phyloP scores from a whole-genome alignment of 2,797 vertebrate genomes.

The Rallus crepitans region DNA sequence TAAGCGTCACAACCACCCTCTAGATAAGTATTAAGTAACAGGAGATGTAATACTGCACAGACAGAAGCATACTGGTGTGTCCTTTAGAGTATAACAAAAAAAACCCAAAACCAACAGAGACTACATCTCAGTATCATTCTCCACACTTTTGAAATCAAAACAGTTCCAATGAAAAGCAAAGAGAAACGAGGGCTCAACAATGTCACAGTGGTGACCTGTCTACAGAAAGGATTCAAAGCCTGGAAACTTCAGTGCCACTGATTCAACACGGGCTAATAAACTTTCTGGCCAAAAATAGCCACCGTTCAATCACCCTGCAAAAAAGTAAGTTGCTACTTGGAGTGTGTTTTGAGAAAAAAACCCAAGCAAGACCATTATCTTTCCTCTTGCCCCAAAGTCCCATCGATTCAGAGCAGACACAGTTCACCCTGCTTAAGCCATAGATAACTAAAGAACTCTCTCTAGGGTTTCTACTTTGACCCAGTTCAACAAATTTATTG shows the following conservation, averaged over 20 bases:
- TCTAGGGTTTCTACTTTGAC: slow-evolving; percentile 1
- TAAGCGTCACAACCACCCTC: background rate
- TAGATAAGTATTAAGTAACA: background rate
- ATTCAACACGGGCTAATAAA: background rate
- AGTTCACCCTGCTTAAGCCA: background rate
- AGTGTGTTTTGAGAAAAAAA: background rate
- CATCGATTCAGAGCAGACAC: background rate
- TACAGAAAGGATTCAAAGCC: background rate
- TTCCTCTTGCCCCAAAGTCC: background rate
- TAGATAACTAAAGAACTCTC: background rate
- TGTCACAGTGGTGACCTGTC: background rate
- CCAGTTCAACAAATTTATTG: background rate
- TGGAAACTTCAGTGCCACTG: background rate
- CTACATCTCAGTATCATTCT: background rate
- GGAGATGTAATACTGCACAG: background rate
- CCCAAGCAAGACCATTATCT: background rate
- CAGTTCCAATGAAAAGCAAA: slow-evolving; percentile 19
- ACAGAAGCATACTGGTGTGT: background rate
- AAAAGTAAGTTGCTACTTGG: background rate
- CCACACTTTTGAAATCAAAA: slow-evolving; percentile 26
- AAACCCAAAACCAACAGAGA: background rate
- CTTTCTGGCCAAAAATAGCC: background rate
- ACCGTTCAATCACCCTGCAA: background rate
- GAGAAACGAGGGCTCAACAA: background rate
- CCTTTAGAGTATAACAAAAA: background rate